Evolutionary conservation across 2,888 invertebrate species (phyloP).

Genomic region (Lottia gigantea): DNA sequence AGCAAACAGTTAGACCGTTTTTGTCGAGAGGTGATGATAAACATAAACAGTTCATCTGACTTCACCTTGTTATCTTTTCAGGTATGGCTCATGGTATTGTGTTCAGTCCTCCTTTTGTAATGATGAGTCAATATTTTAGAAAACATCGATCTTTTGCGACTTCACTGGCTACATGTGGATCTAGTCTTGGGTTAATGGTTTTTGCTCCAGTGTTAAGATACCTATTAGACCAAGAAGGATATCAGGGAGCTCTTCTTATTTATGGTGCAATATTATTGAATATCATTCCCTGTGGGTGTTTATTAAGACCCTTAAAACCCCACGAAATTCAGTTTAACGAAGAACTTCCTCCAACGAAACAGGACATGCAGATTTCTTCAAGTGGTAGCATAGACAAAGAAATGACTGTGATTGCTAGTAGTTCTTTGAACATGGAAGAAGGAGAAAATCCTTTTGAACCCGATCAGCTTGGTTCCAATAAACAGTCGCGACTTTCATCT

Average conservation of each 20-base stretch:
- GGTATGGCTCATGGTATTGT: not conserved
- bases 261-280: not conserved
- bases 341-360: not conserved
- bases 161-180: not conserved
- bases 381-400: too few species aligned
- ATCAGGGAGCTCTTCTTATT: not conserved
- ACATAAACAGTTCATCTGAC: too few species aligned
- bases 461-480: too few species aligned
- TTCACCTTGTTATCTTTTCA: not conserved
- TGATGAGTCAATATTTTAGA: not conserved
- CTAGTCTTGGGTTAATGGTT: not conserved
- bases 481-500: too few species aligned
- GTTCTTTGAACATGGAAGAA: too few species aligned
- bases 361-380: too few species aligned
- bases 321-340: not conserved
- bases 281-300: not conserved
- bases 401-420: too few species aligned
- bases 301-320: not conserved
- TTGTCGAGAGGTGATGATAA: too few species aligned
- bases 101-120: not conserved
- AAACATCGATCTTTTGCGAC: conserved; percentile 1
- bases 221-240: not conserved
- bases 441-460: too few species aligned
- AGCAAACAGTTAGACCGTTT: too few species aligned
- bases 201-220: not conserved